Evolutionary conservation across 2,113 vertebrate genomes (phyloP).

Genomic region (Amphiprion percula): DNA sequence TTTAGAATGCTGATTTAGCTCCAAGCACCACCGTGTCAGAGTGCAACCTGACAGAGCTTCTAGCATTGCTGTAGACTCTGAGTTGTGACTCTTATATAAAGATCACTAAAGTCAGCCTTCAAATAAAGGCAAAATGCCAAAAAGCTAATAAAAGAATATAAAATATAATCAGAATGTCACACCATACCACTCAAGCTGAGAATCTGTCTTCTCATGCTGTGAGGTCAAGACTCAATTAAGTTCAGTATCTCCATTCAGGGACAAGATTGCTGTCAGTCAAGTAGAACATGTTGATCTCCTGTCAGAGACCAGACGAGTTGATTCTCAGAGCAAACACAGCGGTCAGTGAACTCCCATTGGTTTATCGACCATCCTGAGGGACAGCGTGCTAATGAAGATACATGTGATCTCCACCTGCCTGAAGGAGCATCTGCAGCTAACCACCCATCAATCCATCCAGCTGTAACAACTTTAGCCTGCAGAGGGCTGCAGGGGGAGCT

Average conservation of each 20-base stretch:
- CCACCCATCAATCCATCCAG: too few relatives aligned
- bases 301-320: constrained; percentile 16
- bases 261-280: constrained; percentile 41
- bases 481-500: too few relatives aligned
- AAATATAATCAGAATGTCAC: neutral
- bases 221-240: constrained; percentile 26
- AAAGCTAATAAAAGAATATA: neutral
- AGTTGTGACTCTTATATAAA: neutral
- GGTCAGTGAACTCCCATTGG: constrained; percentile 33
- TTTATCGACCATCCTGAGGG: constrained; percentile 58
- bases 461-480: too few relatives aligned
- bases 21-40: neutral
- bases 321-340: constrained; percentile 24
- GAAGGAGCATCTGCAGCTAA: neutral
- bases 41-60: neutral
- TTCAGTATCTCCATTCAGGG: constrained; percentile 18
- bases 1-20: neutral
- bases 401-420: constrained; percentile 11
- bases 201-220: neutral
- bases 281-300: constrained; percentile 38
- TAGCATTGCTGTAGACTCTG: neutral
- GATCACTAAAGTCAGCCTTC: neutral
- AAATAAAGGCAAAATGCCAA: neutral
- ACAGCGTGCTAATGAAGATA: constrained; percentile 58
- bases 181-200: neutral